phyloP scores from a whole-genome alignment of 2,888 invertebrate species.

The Lycophotia porphyrea region DNA sequence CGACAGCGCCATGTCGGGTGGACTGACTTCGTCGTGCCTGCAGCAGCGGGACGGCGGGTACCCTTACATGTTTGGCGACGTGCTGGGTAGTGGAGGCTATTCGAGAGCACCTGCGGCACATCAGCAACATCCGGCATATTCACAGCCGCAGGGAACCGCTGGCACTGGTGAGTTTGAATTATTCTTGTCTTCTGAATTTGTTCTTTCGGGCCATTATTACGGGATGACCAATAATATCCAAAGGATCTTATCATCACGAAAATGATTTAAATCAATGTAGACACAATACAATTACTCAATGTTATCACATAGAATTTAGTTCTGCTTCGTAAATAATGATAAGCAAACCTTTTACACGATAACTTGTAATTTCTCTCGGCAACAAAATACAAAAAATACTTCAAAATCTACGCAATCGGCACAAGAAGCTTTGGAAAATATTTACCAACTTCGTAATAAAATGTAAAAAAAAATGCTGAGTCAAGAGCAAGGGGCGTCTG shows the following conservation, averaged over 20 bases:
- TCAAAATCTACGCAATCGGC: conserved; percentile 81
- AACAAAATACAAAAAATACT: conserved; percentile 64
- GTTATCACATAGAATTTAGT: background rate
- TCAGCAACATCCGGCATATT: conserved; percentile 92
- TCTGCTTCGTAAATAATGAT: background rate
- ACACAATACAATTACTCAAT: background rate
- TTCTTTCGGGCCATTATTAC: background rate
- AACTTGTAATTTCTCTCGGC: conserved; percentile 36
- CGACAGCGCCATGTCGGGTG: conserved; percentile 96
- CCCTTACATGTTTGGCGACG: conserved; percentile 98
- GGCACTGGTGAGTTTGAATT: conserved; percentile 90
- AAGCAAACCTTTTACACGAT: conserved; percentile 9
- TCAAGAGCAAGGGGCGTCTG: conserved; percentile 89
- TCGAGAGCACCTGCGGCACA: conserved; percentile 94
- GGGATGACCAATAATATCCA: background rate
- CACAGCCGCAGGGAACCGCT: conserved; percentile 90
- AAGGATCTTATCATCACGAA: background rate
- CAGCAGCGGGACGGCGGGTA: conserved; percentile 95
- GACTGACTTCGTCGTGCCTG: conserved; percentile 95
- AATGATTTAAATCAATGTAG: background rate
- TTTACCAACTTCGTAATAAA: conserved; percentile 89
- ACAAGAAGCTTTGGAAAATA: conserved; percentile 84
- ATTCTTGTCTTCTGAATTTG: background rate
- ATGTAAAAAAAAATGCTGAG: conserved; percentile 86
- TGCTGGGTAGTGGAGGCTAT: conserved; percentile 93